Base-by-base conservation (phyloP, 2,113 vertebrate species). In the Propithecus coquereli region DNA sequence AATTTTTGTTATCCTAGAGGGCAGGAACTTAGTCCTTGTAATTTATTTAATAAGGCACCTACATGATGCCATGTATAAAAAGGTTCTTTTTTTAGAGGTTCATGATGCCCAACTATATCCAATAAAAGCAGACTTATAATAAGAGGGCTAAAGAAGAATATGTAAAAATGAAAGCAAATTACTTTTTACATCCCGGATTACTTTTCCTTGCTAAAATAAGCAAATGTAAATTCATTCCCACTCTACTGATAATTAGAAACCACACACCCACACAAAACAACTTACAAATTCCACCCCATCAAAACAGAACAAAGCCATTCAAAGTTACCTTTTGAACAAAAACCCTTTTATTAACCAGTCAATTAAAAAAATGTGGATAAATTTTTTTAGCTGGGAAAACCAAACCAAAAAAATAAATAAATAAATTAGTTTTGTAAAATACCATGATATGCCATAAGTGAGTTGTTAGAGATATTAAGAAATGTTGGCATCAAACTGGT, bases 191-290 rank as follows among this genome's bases (percentile, higher is more conserved):
- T 87, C 86, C 88, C 97, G 86, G 43, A 83, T 96, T 95, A 79
- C 63, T 87, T 95, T 68, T 52, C 43, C 25, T 96, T 94, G 74
- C 77, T 96, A 91, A 97, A 97, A 77, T 93, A 97, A 94, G 77
- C 82, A 93, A 79, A 95, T 97, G 82, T 23, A 96, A 96, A 96
- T 92, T 92, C 61, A 92, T 74, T 71, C 76, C 63, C 71, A 88
- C 43, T 71, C 87, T 92, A 16, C 52, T 80, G 90, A 95, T 94
- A 96, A 92, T 95, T 87, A 96, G 81, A 95, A 96, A 80, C 65
- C 23, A 8, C 76, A 82, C 37, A 84, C 85, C 80, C 66, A 82
- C 84, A 96, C 71, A 88, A 88, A 95, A 73, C 71, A 92, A 65
- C 50, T 74, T 92, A 52, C 54, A 45, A 65, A 88, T 94, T 96